These are phyloP conservation scores for Mormyrus hasselquistii DNA, from an alignment of 2,797 vertebrate genomes.

Conservation along the genomic window DNA sequence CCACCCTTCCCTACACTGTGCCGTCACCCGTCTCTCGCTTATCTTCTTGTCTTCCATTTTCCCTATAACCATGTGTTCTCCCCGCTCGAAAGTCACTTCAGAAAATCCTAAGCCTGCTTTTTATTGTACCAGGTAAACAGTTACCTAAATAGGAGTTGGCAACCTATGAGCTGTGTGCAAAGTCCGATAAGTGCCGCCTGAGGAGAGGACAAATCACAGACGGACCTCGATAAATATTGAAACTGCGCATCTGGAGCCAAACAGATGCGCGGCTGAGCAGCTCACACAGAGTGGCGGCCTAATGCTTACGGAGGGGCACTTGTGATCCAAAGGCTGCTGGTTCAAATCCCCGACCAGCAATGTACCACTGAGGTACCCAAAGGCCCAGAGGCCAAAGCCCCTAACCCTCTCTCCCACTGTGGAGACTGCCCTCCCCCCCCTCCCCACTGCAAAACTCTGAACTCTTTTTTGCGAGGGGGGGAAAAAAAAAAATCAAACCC, in stretches of 20 bases:
- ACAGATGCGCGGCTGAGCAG: not conserved
- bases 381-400: not conserved
- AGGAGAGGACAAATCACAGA: not conserved
- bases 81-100: not conserved
- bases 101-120: not conserved
- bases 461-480: not conserved
- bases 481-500: not conserved
- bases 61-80: not conserved
- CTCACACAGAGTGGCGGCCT: not conserved
- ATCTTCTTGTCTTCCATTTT: not conserved
- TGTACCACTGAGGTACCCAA: not conserved
- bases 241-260: not conserved
- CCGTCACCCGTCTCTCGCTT: not conserved
- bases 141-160: not conserved
- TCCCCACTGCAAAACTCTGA: not conserved
- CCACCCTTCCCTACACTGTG: not conserved
- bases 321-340: not conserved
- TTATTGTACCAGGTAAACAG: not conserved
- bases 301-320: not conserved
- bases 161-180: not conserved
- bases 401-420: not conserved
- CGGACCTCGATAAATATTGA: not conserved
- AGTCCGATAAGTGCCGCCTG: not conserved
- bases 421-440: not conserved
- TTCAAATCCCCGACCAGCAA: not conserved